These are phyloP conservation scores for Melanchra persicariae DNA, from an alignment of 2,888 invertebrate species.

Conservation along the genomic window DNA sequence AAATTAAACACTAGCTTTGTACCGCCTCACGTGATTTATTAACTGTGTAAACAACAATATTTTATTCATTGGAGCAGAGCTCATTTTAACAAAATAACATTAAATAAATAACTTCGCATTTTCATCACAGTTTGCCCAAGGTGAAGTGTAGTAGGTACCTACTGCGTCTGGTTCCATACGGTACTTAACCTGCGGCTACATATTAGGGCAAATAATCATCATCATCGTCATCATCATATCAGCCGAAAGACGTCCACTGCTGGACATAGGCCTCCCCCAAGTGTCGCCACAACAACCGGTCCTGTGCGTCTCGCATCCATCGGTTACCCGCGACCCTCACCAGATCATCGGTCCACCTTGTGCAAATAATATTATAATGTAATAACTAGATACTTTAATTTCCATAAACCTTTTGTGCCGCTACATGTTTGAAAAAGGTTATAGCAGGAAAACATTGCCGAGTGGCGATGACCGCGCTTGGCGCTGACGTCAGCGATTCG, in stretches of 20 bases:
- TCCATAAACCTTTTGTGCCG: constrained; percentile 44
- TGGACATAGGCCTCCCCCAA: too few relatives aligned
- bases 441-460: constrained; percentile 79
- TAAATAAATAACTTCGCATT: constrained; percentile 9
- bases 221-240: too few relatives aligned
- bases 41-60: constrained; percentile 16
- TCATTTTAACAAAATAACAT: constrained; percentile 22
- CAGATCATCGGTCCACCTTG: too few relatives aligned
- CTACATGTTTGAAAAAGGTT: constrained; percentile 62
- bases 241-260: too few relatives aligned
- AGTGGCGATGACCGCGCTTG: constrained; percentile 80
- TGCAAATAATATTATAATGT: constrained; percentile 39
- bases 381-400: constrained; percentile 37
- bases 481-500: constrained; percentile 84
- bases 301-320: too few relatives aligned
- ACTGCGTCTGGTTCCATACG: constrained; percentile 18
- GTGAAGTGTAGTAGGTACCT: constrained; percentile 17
- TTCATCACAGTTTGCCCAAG: constrained; percentile 4
- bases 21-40: constrained; percentile 13
- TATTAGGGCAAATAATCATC: constrained; percentile 45
- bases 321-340: too few relatives aligned
- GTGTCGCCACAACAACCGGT: too few relatives aligned
- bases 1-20: constrained; percentile 6
- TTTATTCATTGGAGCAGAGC: neutral
- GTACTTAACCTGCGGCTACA: constrained; percentile 23